phyloP scores from a whole-genome alignment of 2,113 vertebrate genomes.

The Coregonus clupeaformis region DNA sequence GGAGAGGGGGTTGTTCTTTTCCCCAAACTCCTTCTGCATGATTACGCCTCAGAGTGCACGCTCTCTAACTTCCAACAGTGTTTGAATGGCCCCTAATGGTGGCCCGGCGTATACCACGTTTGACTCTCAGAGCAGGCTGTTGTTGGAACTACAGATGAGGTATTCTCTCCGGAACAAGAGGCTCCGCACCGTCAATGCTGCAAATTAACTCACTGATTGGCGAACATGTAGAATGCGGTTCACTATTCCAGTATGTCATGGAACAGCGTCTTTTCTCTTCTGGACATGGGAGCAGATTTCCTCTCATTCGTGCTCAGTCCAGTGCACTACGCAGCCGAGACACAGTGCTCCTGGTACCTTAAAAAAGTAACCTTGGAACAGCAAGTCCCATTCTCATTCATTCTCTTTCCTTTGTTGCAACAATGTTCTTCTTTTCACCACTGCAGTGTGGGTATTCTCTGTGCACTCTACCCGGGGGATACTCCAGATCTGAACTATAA shows the following conservation, averaged over 20 bases:
- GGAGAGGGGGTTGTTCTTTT: background rate
- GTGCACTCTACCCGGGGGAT: background rate
- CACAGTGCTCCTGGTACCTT: background rate
- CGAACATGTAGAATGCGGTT: constrained; percentile 16
- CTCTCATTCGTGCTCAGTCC: too few species aligned
- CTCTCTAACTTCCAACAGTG: constrained; percentile 40
- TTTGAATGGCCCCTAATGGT: constrained; percentile 38
- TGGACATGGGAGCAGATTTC: too few species aligned
- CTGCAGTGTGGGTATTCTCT: constrained; percentile 12
- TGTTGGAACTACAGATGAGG: constrained; percentile 48
- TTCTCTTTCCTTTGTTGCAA: background rate
- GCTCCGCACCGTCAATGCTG: constrained; percentile 25
- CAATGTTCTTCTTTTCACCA: background rate
- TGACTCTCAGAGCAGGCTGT: constrained; percentile 50
- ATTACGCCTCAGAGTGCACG: constrained; percentile 45
- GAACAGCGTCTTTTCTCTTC: too few species aligned
- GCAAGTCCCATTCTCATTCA: background rate
- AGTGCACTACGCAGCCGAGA: too few species aligned
- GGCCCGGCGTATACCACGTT: constrained; percentile 40
- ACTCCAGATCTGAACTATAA: background rate
- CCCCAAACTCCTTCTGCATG: constrained; percentile 53
- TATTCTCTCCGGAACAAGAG: constrained; percentile 41
- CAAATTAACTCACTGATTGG: constrained; percentile 43
- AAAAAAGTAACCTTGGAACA: background rate
- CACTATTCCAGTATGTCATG: background rate